Conservation (phyloP, 2,888 invertebrate species). For the Cerastis rubricosa region DNA sequence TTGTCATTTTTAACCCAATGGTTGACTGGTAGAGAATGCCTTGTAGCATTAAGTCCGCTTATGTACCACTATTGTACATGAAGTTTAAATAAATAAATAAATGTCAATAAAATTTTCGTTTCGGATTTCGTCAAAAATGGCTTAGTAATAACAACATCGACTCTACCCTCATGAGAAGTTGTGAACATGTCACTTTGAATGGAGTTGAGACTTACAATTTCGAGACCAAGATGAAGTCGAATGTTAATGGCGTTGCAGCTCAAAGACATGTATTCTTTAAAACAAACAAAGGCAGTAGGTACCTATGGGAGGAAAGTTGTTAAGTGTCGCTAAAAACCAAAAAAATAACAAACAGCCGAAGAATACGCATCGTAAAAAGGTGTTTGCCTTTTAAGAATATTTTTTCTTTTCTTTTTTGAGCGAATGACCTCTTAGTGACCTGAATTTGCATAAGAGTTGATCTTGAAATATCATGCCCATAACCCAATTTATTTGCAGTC, state of each 20-base stretch:
- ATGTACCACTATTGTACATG: too few species aligned
- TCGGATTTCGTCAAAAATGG: not conserved
- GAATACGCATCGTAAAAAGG: slow-evolving; percentile 24
- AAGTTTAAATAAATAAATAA: too few species aligned
- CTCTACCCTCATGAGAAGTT: not conserved
- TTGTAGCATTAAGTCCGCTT: too few species aligned
- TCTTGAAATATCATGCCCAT: too few species aligned
- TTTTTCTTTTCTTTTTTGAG: slow-evolving; percentile 1
- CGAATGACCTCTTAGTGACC: not conserved
- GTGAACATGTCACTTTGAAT: not conserved
- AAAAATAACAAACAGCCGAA: slow-evolving; percentile 17
- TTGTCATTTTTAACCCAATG: too few species aligned
- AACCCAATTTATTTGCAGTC: too few species aligned
- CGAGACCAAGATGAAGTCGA: not conserved
- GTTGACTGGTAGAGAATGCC: too few species aligned
- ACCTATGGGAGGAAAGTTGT: slow-evolving; percentile 27
- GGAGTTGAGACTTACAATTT: not conserved
- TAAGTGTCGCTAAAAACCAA: slow-evolving; percentile 26
- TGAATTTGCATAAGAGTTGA: slow-evolving; percentile 28
- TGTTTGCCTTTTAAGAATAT: not conserved
- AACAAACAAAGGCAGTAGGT: slow-evolving; percentile 5
- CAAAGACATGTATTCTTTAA: not conserved
- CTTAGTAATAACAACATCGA: not conserved
- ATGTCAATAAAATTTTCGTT: too few species aligned
- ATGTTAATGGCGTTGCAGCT: not conserved